Evolutionary conservation across 2,797 vertebrate genomes (phyloP).

Genomic region (Gambusia yucatana): DNA sequence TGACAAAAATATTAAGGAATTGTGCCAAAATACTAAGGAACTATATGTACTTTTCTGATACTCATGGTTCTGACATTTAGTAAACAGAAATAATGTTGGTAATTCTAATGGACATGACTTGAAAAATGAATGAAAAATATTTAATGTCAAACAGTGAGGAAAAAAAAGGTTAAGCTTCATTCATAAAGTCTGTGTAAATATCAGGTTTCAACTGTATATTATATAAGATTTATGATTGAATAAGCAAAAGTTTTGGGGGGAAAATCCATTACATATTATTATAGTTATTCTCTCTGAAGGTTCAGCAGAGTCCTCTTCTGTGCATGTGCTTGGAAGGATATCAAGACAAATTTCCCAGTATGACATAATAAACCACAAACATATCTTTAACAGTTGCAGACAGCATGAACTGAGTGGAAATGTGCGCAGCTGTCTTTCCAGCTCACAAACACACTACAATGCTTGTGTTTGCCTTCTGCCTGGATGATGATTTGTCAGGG

Average conservation of each 20-base stretch:
- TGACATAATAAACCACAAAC: slow-evolving; percentile 59
- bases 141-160: not conserved
- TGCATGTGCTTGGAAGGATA: slow-evolving; percentile 35
- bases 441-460: slow-evolving; percentile 41
- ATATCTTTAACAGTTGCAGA: slow-evolving; percentile 54
- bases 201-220: not conserved
- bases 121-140: not conserved
- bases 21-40: no score
- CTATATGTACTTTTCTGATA: no score
- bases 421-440: slow-evolving; percentile 48
- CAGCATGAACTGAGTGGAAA: slow-evolving; percentile 63
- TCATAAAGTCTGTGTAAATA: not conserved
- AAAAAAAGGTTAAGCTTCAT: not conserved
- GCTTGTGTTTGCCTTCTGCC: slow-evolving; percentile 73
- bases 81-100: no score
- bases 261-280: slow-evolving; percentile 15
- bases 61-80: no score
- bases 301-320: slow-evolving; percentile 11
- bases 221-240: not conserved
- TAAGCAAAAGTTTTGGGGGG: not conserved
- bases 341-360: slow-evolving; percentile 45
- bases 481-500: slow-evolving; percentile 79
- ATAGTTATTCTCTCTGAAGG: slow-evolving; percentile 11
- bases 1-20: no score
- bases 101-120: not conserved